A percentile compares a stretch with the other conserved stretches of the same genome.
phyloP scores from a whole-genome alignment of 2,113 vertebrate genomes.

The Australoheros scitulus region DNA sequence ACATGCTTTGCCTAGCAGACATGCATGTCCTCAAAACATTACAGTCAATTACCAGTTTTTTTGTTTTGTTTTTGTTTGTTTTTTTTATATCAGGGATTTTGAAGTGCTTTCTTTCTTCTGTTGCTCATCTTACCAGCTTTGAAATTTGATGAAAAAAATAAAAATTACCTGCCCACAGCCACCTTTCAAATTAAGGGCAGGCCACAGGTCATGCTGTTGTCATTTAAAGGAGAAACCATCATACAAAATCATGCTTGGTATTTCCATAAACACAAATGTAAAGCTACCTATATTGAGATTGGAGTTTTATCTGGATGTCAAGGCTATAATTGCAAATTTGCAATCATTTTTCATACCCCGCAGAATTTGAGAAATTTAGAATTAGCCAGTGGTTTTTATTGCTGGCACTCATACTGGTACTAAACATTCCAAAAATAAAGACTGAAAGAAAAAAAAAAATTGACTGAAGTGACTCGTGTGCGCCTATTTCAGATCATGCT shows the following conservation, averaged over 20 bases:
- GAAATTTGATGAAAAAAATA: constrained; percentile 60
- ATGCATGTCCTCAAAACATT: constrained; percentile 77
- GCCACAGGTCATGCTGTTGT: constrained; percentile 71
- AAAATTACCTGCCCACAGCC: constrained; percentile 64
- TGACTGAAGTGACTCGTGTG: constrained; percentile 81
- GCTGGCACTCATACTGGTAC: constrained; percentile 81
- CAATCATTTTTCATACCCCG: constrained; percentile 80
- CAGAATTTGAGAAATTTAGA: constrained; percentile 78
- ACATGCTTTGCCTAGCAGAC: constrained; percentile 72
- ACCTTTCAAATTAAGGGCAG: constrained; percentile 73
- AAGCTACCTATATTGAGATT: constrained; percentile 80
- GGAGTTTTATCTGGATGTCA: constrained; percentile 82
- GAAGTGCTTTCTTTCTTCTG: constrained; percentile 78
- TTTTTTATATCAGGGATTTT: constrained; percentile 78
- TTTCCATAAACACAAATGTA: constrained; percentile 79
- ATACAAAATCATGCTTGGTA: constrained; percentile 73
- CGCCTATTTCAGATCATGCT: constrained; percentile 83
- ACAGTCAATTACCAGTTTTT: constrained; percentile 71
- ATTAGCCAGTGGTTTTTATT: constrained; percentile 75
- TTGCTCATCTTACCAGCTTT: constrained; percentile 75
- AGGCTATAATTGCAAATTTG: constrained; percentile 80
- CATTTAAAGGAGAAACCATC: constrained; percentile 70
- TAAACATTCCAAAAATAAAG: constrained; percentile 85
- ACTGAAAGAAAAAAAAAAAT: constrained; percentile 76
- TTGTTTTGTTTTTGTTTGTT: constrained; percentile 41